These are phyloP conservation scores for Spheniscus humboldti DNA, from an alignment of 2,797 vertebrate genomes.

Conservation along the genomic window DNA sequence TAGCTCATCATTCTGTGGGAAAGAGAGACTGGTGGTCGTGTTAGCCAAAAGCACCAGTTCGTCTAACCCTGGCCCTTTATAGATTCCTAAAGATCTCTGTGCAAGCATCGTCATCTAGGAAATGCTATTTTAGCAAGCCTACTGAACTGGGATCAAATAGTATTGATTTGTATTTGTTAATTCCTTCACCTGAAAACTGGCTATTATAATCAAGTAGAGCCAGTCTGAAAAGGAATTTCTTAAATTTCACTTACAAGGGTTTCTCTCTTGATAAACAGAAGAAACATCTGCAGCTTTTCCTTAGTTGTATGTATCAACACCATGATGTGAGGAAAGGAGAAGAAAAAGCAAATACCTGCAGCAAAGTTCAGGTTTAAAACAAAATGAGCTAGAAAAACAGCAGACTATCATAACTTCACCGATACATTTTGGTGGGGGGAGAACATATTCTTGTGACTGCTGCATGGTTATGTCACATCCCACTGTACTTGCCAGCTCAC, in stretches of 20 bases:
- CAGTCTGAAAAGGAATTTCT: not conserved
- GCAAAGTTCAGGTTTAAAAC: not conserved
- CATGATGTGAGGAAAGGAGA: not conserved
- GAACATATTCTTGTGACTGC: not conserved
- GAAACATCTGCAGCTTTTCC: not conserved
- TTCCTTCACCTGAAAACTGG: not conserved
- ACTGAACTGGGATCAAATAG: not conserved
- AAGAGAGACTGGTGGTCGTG: not conserved
- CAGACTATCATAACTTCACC: not conserved
- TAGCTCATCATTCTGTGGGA: not conserved
- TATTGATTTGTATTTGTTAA: not conserved
- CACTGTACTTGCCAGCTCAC: not conserved
- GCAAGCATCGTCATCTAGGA: not conserved
- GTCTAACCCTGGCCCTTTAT: not conserved
- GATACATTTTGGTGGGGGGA: not conserved
- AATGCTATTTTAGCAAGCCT: not conserved
- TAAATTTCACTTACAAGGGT: not conserved
- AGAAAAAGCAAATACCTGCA: not conserved
- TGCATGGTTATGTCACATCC: fast-evolving
- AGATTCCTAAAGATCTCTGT: not conserved
- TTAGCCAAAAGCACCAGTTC: not conserved
- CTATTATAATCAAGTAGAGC: not conserved
- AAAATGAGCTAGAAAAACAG: not conserved
- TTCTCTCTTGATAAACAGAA: not conserved
- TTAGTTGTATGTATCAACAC: not conserved